Conservation (phyloP, 2,113 vertebrate genomes). For the Glaucomys volans region DNA sequence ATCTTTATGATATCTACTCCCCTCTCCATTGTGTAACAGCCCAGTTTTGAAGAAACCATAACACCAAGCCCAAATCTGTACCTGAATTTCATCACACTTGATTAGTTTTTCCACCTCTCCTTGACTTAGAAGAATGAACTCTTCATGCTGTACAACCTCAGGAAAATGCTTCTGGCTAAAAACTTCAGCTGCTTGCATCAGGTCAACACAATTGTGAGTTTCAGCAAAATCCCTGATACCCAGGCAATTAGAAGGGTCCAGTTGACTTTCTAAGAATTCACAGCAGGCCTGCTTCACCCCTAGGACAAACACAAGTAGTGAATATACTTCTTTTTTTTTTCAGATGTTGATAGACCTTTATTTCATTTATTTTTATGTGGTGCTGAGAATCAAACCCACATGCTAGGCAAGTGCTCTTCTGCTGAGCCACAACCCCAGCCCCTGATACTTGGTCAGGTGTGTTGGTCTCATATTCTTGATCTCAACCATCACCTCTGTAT, state of each 20-base stretch:
- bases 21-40: background rate
- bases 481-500: background rate
- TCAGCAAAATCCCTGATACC: slow-evolving; percentile 99
- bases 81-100: slow-evolving; percentile 99
- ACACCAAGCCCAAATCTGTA: slow-evolving; percentile 78
- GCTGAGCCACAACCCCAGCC: too few relatives aligned
- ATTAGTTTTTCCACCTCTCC: slow-evolving; percentile 98
- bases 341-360: too few relatives aligned
- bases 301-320: slow-evolving; percentile 80
- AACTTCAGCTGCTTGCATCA: slow-evolving; percentile 98
- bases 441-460: background rate
- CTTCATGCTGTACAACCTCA: slow-evolving; percentile 99
- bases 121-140: slow-evolving; percentile 98
- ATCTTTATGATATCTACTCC: too few relatives aligned
- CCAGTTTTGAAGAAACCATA: background rate
- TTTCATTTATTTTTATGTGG: too few relatives aligned
- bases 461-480: background rate
- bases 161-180: slow-evolving; percentile 99
- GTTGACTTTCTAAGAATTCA: slow-evolving; percentile 98
- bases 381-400: too few relatives aligned
- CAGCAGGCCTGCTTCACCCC: slow-evolving; percentile 99
- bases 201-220: slow-evolving; percentile 98
- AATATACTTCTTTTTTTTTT: background rate
- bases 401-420: too few relatives aligned
- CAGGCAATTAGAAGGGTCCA: slow-evolving; percentile 98